phyloP scores from a whole-genome alignment of 2,888 invertebrate species.

The Aphidius colemani region DNA sequence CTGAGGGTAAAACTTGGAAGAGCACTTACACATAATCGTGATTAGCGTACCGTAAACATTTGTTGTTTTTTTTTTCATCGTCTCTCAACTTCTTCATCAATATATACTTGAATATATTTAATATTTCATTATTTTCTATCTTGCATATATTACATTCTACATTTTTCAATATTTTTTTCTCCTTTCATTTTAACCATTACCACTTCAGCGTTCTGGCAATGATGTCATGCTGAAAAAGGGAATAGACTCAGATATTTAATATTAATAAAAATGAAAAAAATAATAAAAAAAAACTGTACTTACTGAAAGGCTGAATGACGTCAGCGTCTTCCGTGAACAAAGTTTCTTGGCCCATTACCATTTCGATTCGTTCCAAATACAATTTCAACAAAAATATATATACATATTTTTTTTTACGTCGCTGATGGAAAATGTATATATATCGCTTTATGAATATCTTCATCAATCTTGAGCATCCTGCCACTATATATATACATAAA shows the following conservation, averaged over 20 bases:
- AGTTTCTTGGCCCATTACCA: slow-evolving; percentile 17
- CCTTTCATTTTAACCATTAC: background rate
- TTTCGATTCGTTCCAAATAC: slow-evolving; percentile 1
- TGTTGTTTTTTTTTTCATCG: no score
- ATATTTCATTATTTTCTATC: no score
- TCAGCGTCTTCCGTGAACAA: slow-evolving; percentile 8
- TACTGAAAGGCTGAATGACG: slow-evolving; percentile 8
- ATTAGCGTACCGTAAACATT: slow-evolving; percentile 2
- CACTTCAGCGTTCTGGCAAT: background rate
- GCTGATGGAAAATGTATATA: no score
- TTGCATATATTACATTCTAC: no score
- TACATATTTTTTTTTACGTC: background rate
- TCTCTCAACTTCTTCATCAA: no score
- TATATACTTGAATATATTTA: no score
- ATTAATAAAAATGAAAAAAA: background rate
- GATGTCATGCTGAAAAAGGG: background rate
- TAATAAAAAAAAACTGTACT: no score
- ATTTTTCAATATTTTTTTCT: background rate
- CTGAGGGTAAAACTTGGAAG: slow-evolving; percentile 15
- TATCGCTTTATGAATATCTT: slow-evolving; percentile 1
- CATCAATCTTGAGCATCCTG: background rate
- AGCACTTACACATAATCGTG: slow-evolving; percentile 5
- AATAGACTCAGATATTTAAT: background rate
- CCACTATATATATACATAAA: background rate
- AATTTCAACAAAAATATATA: background rate